phyloP scores from a whole-genome alignment of 2,888 invertebrate species.

The Ormia ochracea region DNA sequence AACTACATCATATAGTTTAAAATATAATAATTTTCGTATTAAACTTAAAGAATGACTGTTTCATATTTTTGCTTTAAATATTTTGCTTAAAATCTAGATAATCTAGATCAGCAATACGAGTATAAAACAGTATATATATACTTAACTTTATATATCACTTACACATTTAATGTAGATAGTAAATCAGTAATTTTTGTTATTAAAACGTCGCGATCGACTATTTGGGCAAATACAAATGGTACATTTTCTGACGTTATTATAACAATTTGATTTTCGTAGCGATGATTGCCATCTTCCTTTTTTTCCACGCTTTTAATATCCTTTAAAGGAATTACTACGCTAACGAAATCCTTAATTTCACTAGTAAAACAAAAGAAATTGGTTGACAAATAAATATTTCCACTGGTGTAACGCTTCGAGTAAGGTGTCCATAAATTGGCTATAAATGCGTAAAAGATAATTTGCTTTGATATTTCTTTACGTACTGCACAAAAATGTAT shows the following conservation, averaged over 20 bases:
- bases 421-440: conserved; percentile 93
- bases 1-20: no score
- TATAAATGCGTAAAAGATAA: no score
- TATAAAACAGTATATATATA: not conserved
- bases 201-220: conserved; percentile 91
- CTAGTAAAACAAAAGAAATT: conserved; percentile 98
- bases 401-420: conserved; percentile 91
- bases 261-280: conserved; percentile 80
- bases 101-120: no score
- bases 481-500: no score
- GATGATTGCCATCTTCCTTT: conserved; percentile 76
- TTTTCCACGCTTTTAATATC: conserved; percentile 82
- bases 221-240: conserved; percentile 91
- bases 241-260: conserved; percentile 89
- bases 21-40: no score
- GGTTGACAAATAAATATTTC: conserved; percentile 92
- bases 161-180: conserved; percentile 81
- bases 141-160: conserved; percentile 64
- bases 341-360: conserved; percentile 87
- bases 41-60: no score
- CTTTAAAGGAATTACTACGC: conserved; percentile 91
- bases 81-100: no score
- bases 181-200: conserved; percentile 93
- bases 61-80: no score
- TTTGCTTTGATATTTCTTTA: no score